Base-by-base conservation (phyloP, 2,888 invertebrate species). In the Ecdyonurus torrentis region DNA sequence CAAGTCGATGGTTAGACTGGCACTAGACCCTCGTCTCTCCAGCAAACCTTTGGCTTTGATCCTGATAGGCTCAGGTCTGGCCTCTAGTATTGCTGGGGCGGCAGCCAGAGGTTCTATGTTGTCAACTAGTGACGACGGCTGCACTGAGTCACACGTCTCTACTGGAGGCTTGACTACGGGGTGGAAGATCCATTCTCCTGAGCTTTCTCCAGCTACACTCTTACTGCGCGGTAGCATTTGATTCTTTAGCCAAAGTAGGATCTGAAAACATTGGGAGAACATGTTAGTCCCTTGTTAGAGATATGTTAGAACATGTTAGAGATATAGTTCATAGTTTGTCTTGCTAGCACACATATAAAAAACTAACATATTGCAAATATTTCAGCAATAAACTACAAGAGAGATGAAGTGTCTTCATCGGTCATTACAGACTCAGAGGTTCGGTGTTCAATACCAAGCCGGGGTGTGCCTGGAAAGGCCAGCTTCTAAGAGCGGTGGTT, bases 21-120 rank as follows among this genome's bases (percentile, higher is more conserved):
- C 91, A 72, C 91, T 94, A 1, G 93, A 94, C 61, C 93, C 93
- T 62, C 95, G 79, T 24, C 95, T 81, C 72, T 91, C 91, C 2
- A 91, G 75, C 1, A 91, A 75, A 65, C 89, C 87, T 72, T 86
- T 88, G 55, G 79, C 74, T 69, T 78, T 78, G 23, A 79, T 74
- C 55, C 78, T 75, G 63, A 78, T 74, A 2, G 79, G 79, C 68
- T 79, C 79, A 0, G 75, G 69, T 67, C 72, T 37, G 1, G 59
- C 23, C 24, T 63, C 63, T 20, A 15, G 37, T n/a, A n/a, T n/a
- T 7, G 20, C 55, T 5, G 55, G 55, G 19, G 55, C 55, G 19
- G n/a, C 7, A 37, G 37, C 7, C 15, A 37, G 37, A 15, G 37
- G 37, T 5, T 5, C 15, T 5, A 37, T 15, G 37, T 5, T 37